phyloP scores from a whole-genome alignment of 2,888 invertebrate species.

The Pegoplata infirma region DNA sequence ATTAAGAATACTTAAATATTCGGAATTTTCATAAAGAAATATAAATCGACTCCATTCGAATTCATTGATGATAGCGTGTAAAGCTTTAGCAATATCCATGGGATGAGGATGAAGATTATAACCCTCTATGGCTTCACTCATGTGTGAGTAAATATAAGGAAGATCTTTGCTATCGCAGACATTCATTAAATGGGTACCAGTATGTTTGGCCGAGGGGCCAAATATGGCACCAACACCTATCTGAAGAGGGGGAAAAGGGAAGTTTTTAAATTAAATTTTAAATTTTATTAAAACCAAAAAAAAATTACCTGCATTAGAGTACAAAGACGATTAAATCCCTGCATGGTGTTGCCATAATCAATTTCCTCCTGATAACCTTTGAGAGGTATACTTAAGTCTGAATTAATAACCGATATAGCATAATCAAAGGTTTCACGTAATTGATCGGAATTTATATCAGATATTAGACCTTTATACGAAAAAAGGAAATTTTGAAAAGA shows the following conservation, averaged over 20 bases:
- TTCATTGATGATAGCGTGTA: slow-evolving; percentile 83
- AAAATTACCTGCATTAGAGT: slow-evolving; percentile 79
- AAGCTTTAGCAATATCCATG: slow-evolving; percentile 81
- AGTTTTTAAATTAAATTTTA: not conserved
- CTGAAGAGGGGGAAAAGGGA: slow-evolving; percentile 71
- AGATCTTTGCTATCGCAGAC: slow-evolving; percentile 90
- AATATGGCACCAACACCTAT: slow-evolving; percentile 89
- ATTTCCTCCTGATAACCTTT: slow-evolving; percentile 74
- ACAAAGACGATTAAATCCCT: slow-evolving; percentile 80
- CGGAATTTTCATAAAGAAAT: slow-evolving; percentile 81
- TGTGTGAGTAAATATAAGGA: slow-evolving; percentile 89
- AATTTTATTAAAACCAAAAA: slow-evolving; percentile 7
- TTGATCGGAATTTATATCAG: slow-evolving; percentile 69
- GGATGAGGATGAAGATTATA: slow-evolving; percentile 87
- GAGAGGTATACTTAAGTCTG: slow-evolving; percentile 70
- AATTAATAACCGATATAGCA: slow-evolving; percentile 73
- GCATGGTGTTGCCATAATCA: slow-evolving; percentile 79
- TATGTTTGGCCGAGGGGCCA: slow-evolving; percentile 85
- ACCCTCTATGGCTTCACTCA: slow-evolving; percentile 82
- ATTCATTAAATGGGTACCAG: slow-evolving; percentile 87
- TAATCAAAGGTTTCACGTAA: slow-evolving; percentile 72
- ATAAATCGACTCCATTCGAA: slow-evolving; percentile 91
- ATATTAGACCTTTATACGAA: slow-evolving; percentile 75
- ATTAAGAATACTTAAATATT: slow-evolving; percentile 84
- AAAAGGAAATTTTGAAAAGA: too few species aligned